Conservation (phyloP, 2,888 invertebrate species). For the Bembecia ichneumoniformis region DNA sequence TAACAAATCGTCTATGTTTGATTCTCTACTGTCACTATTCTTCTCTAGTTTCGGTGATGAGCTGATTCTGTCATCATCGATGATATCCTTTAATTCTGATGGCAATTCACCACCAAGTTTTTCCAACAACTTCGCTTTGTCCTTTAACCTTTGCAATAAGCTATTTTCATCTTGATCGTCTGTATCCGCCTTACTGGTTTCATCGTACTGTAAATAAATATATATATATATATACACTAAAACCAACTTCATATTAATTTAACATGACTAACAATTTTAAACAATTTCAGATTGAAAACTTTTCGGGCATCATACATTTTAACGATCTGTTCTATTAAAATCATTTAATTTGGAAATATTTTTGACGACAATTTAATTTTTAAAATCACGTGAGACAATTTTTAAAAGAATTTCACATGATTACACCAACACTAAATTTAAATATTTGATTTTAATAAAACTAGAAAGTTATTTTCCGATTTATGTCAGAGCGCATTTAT, state of each 20-base stretch:
- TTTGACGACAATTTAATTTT: no score
- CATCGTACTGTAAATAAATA: constrained; percentile 7
- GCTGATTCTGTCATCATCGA: constrained; percentile 35
- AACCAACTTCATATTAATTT: background rate
- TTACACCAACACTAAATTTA: no score
- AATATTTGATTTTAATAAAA: constrained; percentile 14
- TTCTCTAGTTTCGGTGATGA: constrained; percentile 23
- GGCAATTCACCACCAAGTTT: constrained; percentile 69
- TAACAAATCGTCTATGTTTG: constrained; percentile 47
- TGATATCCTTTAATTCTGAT: constrained; percentile 56
- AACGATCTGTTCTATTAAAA: background rate
- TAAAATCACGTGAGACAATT: no score
- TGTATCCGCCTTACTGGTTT: constrained; percentile 24
- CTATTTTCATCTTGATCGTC: constrained; percentile 53
- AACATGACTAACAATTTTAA: background rate
- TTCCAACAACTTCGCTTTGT: constrained; percentile 65
- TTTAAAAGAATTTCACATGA: no score
- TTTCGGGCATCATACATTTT: constrained; percentile 22
- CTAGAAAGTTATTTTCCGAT: constrained; percentile 29
- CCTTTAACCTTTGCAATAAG: constrained; percentile 52
- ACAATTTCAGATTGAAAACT: constrained; percentile 66
- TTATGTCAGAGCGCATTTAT: constrained; percentile 34
- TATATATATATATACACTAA: no score
- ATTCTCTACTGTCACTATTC: constrained; percentile 14
- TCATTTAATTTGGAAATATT: no score